Evolutionary conservation across 2,888 invertebrate genomes (phyloP).

Genomic region (Dolomedes plantarius): DNA sequence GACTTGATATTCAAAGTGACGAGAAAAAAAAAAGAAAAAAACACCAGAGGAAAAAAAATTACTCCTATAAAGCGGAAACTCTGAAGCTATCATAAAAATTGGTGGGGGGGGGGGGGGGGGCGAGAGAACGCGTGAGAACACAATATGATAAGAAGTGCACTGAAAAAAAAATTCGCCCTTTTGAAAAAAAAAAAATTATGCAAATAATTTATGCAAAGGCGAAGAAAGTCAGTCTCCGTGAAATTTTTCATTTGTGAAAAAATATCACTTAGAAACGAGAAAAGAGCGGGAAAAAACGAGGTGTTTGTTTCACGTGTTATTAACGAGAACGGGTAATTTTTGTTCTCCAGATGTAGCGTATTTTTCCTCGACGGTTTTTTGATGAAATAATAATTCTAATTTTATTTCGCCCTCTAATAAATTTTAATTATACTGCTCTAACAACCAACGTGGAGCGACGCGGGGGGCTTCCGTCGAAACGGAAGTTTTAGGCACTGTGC

Average conservation of each 20-base stretch:
- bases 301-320: background rate
- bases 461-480: too few species aligned
- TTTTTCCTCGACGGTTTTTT: too few species aligned
- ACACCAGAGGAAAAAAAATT: background rate
- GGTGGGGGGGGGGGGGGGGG: too few species aligned
- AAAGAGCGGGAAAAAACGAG: background rate
- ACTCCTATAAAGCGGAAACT: background rate
- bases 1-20: background rate
- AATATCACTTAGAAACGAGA: background rate
- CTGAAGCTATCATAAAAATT: background rate
- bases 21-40: background rate
- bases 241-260: slow-evolving; percentile 4
- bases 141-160: too few species aligned
- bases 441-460: too few species aligned
- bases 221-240: background rate
- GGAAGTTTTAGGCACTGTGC: too few species aligned
- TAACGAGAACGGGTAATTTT: too few species aligned
- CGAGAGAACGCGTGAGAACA: too few species aligned
- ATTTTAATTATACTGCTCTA: too few species aligned
- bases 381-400: too few species aligned
- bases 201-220: background rate
- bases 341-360: too few species aligned
- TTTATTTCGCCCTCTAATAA: too few species aligned
- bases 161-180: background rate
- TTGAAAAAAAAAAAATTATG: background rate